Base-by-base conservation (phyloP, 1,140 invertebrate genomes). In the Drosophila ercepeae region DNA sequence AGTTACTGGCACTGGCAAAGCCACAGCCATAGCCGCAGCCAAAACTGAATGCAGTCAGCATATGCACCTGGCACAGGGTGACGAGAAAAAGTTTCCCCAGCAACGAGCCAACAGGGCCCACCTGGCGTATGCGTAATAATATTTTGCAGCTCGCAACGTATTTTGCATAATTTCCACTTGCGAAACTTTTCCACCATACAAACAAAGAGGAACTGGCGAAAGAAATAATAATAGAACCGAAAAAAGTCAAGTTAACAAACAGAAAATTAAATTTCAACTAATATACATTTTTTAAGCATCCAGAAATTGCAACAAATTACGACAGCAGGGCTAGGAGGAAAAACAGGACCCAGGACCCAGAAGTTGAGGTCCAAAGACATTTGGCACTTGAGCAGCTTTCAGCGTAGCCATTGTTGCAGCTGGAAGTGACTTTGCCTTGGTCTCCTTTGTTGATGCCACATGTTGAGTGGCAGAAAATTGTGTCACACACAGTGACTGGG, bases 101-200 rank as follows among this genome's bases (percentile, higher is more conserved):
- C 78, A 52, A 34, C 52, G 45, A 45, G 55, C 50, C 14, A 49
- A 55, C 49, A 58, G 59, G 45, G 53, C 59, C 73, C 77, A 79
- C 81, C 65, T 73, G 81, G 44, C 75, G 81, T 86, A 86, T 86
- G 73, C 73, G 82, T 86, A 86, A 86, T 79, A 86, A 64, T 81
- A 82, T 81, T 81, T 74, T 74, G 59, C 59, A 48, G 70, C 59
- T 65, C 51, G 45, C 71, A 27, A 74, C 54, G 82, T 72, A 58
- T 81, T 86, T 84, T 88, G 81, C 81, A 86, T 86, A 86, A 86
- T 86, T 86, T 81, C 73, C 78, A 88, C 77, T 81, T 77, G 71
- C 65, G 54, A 81, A 88, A 75, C 83, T 84, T 86, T 57, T 39
- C 13, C 44, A 46, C 65, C 54, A 57, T 57, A 65, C 75, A 84